Percentiles rank a stretch among this genome's conserved stretches.
Conservation (phyloP, 2,113 vertebrate species). For the Oncorhynchus clarkii region DNA sequence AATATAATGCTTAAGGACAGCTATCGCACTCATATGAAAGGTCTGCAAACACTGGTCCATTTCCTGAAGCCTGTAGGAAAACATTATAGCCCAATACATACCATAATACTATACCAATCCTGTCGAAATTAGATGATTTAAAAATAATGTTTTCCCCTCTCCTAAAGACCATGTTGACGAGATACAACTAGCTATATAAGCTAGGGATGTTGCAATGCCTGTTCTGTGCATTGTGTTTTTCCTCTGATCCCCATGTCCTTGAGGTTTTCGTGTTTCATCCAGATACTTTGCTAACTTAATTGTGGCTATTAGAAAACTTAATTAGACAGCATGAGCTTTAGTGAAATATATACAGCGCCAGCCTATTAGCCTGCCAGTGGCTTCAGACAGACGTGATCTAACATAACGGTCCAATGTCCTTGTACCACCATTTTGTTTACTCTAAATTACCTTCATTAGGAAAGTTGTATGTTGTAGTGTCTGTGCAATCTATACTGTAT, state of each 20-base stretch:
- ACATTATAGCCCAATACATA: background rate
- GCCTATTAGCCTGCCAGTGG: conserved; percentile 12
- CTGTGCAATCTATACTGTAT: too few species aligned
- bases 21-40: background rate
- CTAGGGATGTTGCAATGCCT: too few species aligned
- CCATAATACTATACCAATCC: background rate
- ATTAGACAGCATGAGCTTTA: conserved; percentile 39
- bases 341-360: conserved; percentile 23
- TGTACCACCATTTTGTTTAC: background rate
- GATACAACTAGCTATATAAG: background rate
- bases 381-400: conserved; percentile 1
- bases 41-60: background rate
- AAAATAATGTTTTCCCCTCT: too few species aligned
- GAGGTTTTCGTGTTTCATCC: conserved; percentile 26
- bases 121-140: too few species aligned
- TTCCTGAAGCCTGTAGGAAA: background rate
- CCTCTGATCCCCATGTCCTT: conserved; percentile 15
- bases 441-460: background rate
- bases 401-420: background rate
- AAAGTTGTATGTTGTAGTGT: too few species aligned
- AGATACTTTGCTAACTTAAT: conserved; percentile 32
- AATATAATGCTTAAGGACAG: conserved; percentile 1
- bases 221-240: background rate
- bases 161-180: background rate
- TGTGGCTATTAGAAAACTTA: conserved; percentile 29